Base-by-base conservation (phyloP, 2,888 invertebrate species). In the Artemia sinica region DNA sequence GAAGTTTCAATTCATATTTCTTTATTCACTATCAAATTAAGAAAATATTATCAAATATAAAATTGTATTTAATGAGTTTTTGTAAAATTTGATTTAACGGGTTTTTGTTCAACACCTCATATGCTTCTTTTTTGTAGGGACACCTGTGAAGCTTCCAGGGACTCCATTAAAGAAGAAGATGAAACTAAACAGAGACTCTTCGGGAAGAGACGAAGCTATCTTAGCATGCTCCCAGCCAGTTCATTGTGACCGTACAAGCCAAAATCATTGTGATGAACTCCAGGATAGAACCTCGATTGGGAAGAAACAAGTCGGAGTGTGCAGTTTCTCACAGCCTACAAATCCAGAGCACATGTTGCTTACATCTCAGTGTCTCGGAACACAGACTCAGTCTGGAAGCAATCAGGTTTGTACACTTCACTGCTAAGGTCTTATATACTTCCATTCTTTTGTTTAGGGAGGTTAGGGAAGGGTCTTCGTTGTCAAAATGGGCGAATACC, bases 261-360 rank as follows among this genome's bases (percentile, higher is more conserved):
- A 18, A 51, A 58, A 58, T 58, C 14, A 58, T 18, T 18, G 28
- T 58, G 63, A 58, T 11, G 63, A 58, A 58, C 28, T 28, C 14
- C 14, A 58, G 9, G 28, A 18, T 10, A n/a, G 63, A 18, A n/a
- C 63, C 8, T n/a, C 63, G 14, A 41, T 41, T 41, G 41, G 52
- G 12, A 18, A 49, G 66, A 69, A 68, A 49, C 70, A 70, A 28
- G 68, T 65, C 4, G 68, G 71, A 3, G 66, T 70, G 72, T 82
- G 86, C 73, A 86, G 87, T 75, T 91, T 89, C 82, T 93, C 94
- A 50, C 94, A 94, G 78, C 93, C 94, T 1, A 85, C 86, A 52
- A 84, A 86, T 74, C 81, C 88, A 71, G 91, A 91, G 74, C 86
- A 91, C 80, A 81, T 93, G 76, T 80, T 92, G 74, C 80, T 91